These are phyloP conservation scores for Vanacampus margaritifer DNA, from an alignment of 2,113 vertebrate genomes.

Conservation along the genomic window DNA sequence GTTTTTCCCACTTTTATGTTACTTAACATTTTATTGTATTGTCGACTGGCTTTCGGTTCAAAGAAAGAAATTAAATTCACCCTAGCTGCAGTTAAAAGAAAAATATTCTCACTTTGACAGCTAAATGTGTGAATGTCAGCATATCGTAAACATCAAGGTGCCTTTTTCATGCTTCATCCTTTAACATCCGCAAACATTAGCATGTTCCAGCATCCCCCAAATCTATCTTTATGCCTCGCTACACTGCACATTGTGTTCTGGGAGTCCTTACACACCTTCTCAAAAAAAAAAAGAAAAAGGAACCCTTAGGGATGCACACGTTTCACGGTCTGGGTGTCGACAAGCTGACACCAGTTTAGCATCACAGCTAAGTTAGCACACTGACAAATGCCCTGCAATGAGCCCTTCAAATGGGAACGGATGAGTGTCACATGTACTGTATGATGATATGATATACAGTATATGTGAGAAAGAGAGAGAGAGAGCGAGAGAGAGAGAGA, in stretches of 20 bases:
- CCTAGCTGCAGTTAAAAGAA: background rate
- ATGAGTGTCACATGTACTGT: constrained; percentile 46
- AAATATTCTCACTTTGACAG: background rate
- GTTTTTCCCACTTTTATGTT: too few relatives aligned
- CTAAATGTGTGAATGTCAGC: constrained; percentile 1
- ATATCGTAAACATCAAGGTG: background rate
- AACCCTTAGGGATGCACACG: constrained; percentile 17
- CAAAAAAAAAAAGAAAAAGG: background rate
- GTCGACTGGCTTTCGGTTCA: background rate
- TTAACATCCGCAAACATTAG: constrained; percentile 9
- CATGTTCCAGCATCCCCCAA: constrained; percentile 15
- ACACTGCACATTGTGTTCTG: constrained; percentile 39
- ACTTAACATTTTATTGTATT: too few relatives aligned
- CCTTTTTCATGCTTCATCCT: background rate
- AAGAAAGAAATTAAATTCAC: background rate
- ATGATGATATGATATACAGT: constrained; percentile 30
- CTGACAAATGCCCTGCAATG: constrained; percentile 66
- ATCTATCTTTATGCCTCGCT: background rate
- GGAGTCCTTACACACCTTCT: constrained; percentile 2
- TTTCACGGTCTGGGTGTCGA: constrained; percentile 63
- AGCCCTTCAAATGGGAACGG: constrained; percentile 58
- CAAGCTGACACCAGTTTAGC: constrained; percentile 66
- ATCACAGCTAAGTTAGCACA: constrained; percentile 64
- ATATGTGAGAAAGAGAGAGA: background rate
- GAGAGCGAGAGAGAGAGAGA: background rate